These are phyloP conservation scores for Armadillidium nasatum DNA, from an alignment of 1,140 invertebrate genomes.

Conservation along the genomic window DNA sequence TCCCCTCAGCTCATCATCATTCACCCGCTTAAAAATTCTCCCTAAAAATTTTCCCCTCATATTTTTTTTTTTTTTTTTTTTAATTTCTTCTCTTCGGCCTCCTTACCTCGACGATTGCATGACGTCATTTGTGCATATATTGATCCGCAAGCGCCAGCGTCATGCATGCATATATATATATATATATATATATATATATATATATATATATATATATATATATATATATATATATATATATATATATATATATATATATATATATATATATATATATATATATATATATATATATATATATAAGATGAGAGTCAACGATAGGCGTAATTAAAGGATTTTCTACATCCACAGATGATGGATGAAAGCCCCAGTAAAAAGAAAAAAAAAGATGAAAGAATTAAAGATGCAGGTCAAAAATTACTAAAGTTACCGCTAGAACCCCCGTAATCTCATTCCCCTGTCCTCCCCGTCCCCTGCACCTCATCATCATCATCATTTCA, in stretches of 20 bases:
- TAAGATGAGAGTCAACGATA: neutral
- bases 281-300: neutral
- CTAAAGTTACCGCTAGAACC: neutral
- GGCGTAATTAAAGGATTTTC: conserved; percentile 3
- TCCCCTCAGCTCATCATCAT: too few relatives aligned
- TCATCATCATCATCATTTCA: too few relatives aligned
- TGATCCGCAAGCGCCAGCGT: too few relatives aligned
- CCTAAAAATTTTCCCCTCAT: too few relatives aligned
- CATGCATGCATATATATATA: conserved; percentile 16
- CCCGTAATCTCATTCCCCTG: too few relatives aligned
- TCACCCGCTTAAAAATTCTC: too few relatives aligned
- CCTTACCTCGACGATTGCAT: too few relatives aligned
- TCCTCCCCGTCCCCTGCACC: too few relatives aligned
- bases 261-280: conserved; percentile 22
- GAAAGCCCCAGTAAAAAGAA: neutral
- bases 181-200: conserved; percentile 28
- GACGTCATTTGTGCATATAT: too few relatives aligned
- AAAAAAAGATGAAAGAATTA: neutral
- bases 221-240: conserved; percentile 3
- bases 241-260: conserved; percentile 1
- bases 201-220: conserved; percentile 13
- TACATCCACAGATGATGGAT: neutral
- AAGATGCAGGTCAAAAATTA: neutral
- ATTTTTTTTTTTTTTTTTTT: too few relatives aligned
- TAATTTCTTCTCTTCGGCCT: too few relatives aligned